Conservation (phyloP, 53 echinoderm and acorn worm genomes). For the Patiria pectinifera region DNA sequence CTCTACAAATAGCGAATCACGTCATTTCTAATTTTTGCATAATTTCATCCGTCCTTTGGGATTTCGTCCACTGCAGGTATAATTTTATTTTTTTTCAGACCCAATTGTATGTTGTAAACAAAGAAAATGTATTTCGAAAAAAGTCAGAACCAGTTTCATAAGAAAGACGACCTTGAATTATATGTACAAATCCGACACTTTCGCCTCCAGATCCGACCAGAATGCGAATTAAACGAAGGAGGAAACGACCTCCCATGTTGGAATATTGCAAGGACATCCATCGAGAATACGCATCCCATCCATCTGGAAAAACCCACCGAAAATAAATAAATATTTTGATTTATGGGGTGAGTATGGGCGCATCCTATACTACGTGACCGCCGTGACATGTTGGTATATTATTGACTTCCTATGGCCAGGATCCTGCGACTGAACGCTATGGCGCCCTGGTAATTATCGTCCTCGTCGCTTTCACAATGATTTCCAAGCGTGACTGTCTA, state of each 20-base stretch:
- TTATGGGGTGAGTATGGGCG: not conserved
- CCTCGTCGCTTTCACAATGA: not conserved
- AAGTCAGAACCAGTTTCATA: not conserved
- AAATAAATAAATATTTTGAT: not conserved
- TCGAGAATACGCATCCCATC: not conserved
- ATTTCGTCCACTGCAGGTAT: not conserved
- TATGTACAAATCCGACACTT: not conserved
- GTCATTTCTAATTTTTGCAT: not conserved
- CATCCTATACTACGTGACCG: not conserved
- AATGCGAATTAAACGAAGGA: not conserved
- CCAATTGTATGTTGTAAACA: not conserved
- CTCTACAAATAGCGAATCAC: no score
- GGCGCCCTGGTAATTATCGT: slow-evolving; percentile 20
- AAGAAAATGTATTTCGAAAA: not conserved
- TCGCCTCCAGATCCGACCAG: not conserved
- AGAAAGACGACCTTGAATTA: not conserved
- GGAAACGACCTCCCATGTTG: not conserved
- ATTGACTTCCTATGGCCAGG: not conserved
- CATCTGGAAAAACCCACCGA: not conserved
- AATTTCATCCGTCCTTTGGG: not conserved
- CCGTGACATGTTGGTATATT: not conserved
- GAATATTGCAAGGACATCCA: not conserved
- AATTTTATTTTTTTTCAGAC: not conserved
- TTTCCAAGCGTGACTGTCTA: slow-evolving; percentile 3
- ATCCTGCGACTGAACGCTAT: not conserved